Evolutionary conservation across 2,113 vertebrate species (phyloP), one percentile per base, ranked within the genome.

Genomic region (Channa maculata): DNA sequence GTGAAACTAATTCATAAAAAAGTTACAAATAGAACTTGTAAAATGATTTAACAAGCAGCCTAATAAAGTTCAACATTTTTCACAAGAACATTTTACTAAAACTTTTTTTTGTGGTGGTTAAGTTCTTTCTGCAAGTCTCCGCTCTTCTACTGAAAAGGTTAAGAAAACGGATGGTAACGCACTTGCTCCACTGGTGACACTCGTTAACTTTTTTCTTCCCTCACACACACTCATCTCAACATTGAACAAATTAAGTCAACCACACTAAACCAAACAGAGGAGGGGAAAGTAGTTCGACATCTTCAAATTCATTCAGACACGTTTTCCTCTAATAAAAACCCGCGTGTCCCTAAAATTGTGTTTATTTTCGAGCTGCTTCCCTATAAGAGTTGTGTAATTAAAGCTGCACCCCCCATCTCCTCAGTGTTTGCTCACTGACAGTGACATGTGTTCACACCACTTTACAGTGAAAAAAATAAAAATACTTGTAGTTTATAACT

Each of bases 201-300:
- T 90, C 88, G 89, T 88, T 89, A 86, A 91, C 82, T 83, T 89
- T 88, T 84, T 67, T 54, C 11, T 11, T 60, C 52, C 14, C 51
- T 5, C 13, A 24, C 38, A 39, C 15, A 3, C 43, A 41, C 34
- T 53, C 63, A 53, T 71, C 51, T 65, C 79, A 71, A 75, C 83
- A 85, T 91, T 82, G 77, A 83, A 90, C 83, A 91, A 92, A 91
- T 93, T 89, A 89, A 93, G 92, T 86, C 71, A 85, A 79, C 80
- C 39, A 77, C 81, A 70, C 75, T 62, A 91, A 86, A 86, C 79
- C 84, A 92, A 94, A 92, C 80, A 91, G 61, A 71, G 78, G 54
- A 78, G 64, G 79, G 57, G 61, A 49, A n/a, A 69, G 48, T 43
- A 81, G 88, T 89, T 79, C 88, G 82, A 91, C 85, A 68, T 84